phyloP scores from a whole-genome alignment of 2,797 vertebrate species.

The Hemitrygon akajei region DNA sequence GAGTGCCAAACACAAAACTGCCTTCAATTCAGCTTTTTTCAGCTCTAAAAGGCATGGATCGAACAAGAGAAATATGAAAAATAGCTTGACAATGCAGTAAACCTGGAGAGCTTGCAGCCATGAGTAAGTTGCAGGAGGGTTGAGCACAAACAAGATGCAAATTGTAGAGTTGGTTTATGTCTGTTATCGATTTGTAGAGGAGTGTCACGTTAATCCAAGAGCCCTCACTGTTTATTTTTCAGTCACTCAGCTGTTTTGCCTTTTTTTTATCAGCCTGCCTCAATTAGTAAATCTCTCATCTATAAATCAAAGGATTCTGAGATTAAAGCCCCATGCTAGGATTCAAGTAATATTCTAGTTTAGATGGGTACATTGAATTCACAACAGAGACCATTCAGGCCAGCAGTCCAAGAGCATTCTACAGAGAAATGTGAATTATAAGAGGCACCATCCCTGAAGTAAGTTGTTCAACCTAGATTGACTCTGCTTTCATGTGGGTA shows the following conservation, averaged over 20 bases:
- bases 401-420: not conserved
- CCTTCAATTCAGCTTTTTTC: conserved; percentile 26
- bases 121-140: not conserved
- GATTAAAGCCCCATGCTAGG: not conserved
- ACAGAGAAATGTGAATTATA: not conserved
- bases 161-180: not conserved
- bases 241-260: not conserved
- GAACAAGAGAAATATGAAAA: conserved; percentile 22
- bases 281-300: not conserved
- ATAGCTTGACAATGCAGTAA: not conserved
- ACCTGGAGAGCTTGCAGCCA: not conserved
- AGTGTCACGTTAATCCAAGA: not conserved
- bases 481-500: not conserved
- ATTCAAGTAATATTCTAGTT: not conserved
- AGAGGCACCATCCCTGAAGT: not conserved
- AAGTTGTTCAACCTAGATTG: not conserved
- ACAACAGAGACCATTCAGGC: not conserved
- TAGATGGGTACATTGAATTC: not conserved
- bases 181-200: not conserved
- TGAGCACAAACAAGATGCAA: conserved; percentile 10
- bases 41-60: not conserved
- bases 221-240: not conserved
- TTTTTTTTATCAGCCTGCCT: not conserved
- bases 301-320: not conserved
- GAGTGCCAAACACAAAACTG: conserved; percentile 12